phyloP scores from a whole-genome alignment of 2,113 vertebrate genomes.

The Steatornis caripensis region DNA sequence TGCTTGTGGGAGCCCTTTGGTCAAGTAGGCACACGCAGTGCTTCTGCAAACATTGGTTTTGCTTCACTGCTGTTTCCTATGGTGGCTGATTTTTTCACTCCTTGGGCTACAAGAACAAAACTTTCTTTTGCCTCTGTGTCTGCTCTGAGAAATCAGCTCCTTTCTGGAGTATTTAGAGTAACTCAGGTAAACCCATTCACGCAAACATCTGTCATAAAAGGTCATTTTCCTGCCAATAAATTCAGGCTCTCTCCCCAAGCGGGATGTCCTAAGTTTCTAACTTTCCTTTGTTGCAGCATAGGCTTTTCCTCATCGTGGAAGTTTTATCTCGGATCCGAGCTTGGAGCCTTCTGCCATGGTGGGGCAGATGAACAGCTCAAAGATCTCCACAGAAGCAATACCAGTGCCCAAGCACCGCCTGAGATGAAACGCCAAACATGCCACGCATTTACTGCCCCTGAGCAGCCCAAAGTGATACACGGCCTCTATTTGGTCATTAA shows the following conservation, averaged over 20 bases:
- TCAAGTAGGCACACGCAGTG: rapidly evolving
- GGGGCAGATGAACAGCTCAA: not conserved
- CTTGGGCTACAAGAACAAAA: not conserved
- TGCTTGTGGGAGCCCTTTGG: not conserved
- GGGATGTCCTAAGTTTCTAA: rapidly evolving
- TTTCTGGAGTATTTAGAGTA: not conserved
- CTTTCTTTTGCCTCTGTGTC: not conserved
- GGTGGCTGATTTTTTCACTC: not conserved
- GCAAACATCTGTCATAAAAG: not conserved
- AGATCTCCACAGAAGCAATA: not conserved
- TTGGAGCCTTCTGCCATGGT: not conserved
- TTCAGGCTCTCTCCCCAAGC: not conserved
- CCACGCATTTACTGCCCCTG: not conserved
- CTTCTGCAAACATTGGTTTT: not conserved
- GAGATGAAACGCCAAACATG: not conserved
- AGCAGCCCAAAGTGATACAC: not conserved
- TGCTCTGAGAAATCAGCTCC: not conserved
- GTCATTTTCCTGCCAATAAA: not conserved
- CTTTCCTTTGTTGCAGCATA: not conserved
- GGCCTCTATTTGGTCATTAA: not conserved
- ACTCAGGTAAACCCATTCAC: not conserved
- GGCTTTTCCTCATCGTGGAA: not conserved
- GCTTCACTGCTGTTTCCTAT: not conserved
- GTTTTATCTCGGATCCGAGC: not conserved
- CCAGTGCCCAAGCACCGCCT: not conserved